These are phyloP conservation scores for Hydractinia echinata DNA, from an alignment of 30 jellyfish, hydroid and myxozoan genomes.

Conservation along the genomic window DNA sequence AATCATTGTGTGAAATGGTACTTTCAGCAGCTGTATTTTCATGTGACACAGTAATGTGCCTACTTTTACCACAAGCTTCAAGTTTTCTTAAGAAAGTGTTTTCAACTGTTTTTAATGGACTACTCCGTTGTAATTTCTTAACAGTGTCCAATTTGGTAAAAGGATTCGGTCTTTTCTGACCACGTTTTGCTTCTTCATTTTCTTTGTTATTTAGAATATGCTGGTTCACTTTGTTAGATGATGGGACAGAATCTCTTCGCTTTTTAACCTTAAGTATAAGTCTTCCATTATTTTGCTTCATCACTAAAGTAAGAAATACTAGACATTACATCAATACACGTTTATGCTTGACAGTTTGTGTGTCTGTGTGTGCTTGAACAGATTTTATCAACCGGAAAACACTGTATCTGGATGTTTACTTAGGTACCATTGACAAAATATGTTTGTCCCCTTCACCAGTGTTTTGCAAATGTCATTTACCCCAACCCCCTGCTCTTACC, in stretches of 20 bases:
- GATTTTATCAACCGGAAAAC: too few relatives aligned
- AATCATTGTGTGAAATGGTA: neutral
- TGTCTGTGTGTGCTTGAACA: too few relatives aligned
- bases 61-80: neutral
- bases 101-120: neutral
- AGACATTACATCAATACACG: too few relatives aligned
- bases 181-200: neutral
- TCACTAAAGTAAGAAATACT: neutral
- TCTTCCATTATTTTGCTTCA: conserved; percentile 25
- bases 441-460: too few relatives aligned
- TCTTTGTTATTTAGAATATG: neutral
- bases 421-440: too few relatives aligned
- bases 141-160: conserved; percentile 11
- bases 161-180: conserved; percentile 10
- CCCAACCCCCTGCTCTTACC: too few relatives aligned
- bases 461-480: too few relatives aligned
- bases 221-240: neutral
- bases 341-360: too few relatives aligned
- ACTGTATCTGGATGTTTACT: too few relatives aligned
- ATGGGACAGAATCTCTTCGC: conserved; percentile 20
- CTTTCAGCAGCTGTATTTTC: neutral
- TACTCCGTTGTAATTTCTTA: neutral
- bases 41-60: neutral
- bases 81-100: neutral
- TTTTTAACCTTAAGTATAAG: conserved; percentile 6